Conservation (phyloP, 2,888 invertebrate species). For the Perithous albicinctus region DNA sequence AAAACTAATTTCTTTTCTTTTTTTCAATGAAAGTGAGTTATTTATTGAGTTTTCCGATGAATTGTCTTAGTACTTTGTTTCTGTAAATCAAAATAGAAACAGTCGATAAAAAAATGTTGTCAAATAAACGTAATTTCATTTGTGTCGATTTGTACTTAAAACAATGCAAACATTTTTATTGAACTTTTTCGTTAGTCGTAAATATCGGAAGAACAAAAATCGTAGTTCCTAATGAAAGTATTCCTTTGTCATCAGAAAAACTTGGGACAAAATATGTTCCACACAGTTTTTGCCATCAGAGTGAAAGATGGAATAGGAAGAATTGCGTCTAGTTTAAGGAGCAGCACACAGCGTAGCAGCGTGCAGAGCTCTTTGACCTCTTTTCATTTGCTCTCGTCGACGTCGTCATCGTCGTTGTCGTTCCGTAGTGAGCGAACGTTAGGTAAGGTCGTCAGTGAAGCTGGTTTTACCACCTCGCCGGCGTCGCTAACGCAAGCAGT, state of each 20-base stretch:
- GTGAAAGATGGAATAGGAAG: neutral
- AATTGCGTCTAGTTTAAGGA: slow-evolving; percentile 22
- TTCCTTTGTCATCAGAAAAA: neutral
- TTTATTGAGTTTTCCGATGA: too few relatives aligned
- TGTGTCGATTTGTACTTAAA: too few relatives aligned
- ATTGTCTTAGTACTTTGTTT: too few relatives aligned
- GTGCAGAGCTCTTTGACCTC: slow-evolving; percentile 38
- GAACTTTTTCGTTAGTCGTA: too few relatives aligned
- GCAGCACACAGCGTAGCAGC: neutral
- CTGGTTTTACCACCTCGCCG: neutral
- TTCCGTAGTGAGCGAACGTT: neutral
- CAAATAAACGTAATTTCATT: too few relatives aligned
- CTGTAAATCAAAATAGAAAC: too few relatives aligned
- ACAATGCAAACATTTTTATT: too few relatives aligned
- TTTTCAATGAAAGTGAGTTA: too few relatives aligned
- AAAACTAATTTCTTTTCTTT: too few relatives aligned
- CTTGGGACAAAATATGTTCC: neutral
- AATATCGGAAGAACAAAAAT: neutral
- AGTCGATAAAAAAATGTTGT: too few relatives aligned
- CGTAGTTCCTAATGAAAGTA: neutral
- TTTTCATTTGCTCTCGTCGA: slow-evolving; percentile 19
- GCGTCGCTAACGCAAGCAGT: slow-evolving; percentile 18
- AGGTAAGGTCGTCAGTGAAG: neutral
- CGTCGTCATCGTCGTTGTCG: neutral
- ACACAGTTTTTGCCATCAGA: neutral